phyloP scores from a whole-genome alignment of 2,888 invertebrate species.

The Cataglyphis altisquamis region DNA sequence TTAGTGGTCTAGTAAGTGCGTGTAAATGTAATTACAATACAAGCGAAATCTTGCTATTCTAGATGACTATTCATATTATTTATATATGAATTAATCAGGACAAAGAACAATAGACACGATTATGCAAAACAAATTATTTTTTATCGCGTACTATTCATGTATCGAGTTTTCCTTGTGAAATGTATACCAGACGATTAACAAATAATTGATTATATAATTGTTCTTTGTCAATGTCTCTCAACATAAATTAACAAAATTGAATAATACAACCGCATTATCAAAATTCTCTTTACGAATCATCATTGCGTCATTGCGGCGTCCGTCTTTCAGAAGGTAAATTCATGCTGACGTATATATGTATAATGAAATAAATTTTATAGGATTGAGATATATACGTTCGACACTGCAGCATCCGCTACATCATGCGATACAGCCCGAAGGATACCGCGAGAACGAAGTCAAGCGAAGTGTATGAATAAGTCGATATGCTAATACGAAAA shows the following conservation, averaged over 20 bases:
- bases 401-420: background rate
- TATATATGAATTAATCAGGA: constrained; percentile 13
- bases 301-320: background rate
- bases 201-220: background rate
- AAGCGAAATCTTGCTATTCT: constrained; percentile 49
- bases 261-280: background rate
- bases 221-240: too few relatives aligned
- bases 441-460: constrained; percentile 57
- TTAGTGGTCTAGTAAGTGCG: constrained; percentile 44
- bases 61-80: constrained; percentile 53
- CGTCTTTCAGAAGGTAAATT: constrained; percentile 13
- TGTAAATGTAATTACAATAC: constrained; percentile 50
- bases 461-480: constrained; percentile 82
- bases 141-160: background rate
- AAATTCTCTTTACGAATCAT: constrained; percentile 3
- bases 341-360: background rate
- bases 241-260: background rate
- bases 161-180: background rate
- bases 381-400: constrained; percentile 34
- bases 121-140: constrained; percentile 1
- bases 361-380: constrained; percentile 1
- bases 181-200: background rate
- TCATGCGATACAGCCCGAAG: constrained; percentile 53
- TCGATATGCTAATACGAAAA: constrained; percentile 84
- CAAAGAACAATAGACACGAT: background rate